Evolutionary conservation across 2,888 invertebrate species (phyloP).

Genomic region (Pristionchus mayeri): DNA sequence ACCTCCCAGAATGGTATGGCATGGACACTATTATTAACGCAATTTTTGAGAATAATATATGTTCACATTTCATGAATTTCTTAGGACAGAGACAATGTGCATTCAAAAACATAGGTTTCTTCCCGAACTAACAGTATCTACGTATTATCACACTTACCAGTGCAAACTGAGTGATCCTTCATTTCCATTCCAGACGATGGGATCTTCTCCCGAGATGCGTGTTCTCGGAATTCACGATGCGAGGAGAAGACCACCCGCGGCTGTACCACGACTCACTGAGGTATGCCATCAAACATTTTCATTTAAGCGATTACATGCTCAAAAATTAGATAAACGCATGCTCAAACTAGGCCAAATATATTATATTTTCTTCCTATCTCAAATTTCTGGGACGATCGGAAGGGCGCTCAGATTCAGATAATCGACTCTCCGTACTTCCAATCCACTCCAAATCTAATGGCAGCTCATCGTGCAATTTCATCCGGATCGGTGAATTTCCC

Average conservation of each 20-base stretch:
- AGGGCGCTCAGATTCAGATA: background rate
- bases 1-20: constrained; percentile 26
- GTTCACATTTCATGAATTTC: too few species aligned
- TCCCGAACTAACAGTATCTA: too few species aligned
- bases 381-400: too few species aligned
- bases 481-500: constrained; percentile 25
- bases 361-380: too few species aligned
- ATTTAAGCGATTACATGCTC: too few species aligned
- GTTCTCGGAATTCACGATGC: constrained; percentile 1
- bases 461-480: background rate
- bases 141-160: too few species aligned
- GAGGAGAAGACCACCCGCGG: background rate
- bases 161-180: background rate
- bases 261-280: background rate
- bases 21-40: background rate
- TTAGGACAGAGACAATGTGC: too few species aligned
- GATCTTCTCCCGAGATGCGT: constrained; percentile 46
- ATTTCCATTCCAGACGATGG: constrained; percentile 24
- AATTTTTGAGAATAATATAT: background rate
- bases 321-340: too few species aligned
- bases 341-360: too few species aligned
- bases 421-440: constrained; percentile 40
- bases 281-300: too few species aligned
- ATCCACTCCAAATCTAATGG: constrained; percentile 44
- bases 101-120: too few species aligned